Evolutionary conservation across 2,888 invertebrate species (phyloP), one percentile per base, ranked within the genome.

Genomic region (Brenthis daphne): DNA sequence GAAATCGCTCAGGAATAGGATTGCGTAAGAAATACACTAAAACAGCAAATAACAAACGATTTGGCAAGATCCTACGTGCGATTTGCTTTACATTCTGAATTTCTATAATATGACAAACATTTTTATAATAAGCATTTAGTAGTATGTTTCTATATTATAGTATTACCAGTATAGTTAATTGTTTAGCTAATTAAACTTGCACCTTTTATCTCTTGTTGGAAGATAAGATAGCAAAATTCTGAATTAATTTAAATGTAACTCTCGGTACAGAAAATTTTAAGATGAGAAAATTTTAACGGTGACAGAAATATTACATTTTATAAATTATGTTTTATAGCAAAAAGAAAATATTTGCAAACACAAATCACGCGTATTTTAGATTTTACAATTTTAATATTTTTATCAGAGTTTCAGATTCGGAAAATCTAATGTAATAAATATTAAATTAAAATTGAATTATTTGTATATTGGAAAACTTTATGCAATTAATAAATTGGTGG

Each of bases 151-250:
- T 43, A n/a, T 47, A 13, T 3, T 14, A 14, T 11, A 47, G 57
- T 8, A 53, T 20, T 20, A 6, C 8, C 12, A 4, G 55, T 48
- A 5, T n/a, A 8, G 14, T 1, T 57, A 24, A 16, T 20, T 13
- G 8, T 24, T 55, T 14, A 33, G 13, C n/a, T 55, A 29, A 14
- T 6, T 24, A 37, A 14, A 56, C 14, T 48, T 47, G 24, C 29
- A 11, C 58, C 48, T 24, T 58, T 48, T 29, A 58, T 29, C 47
- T 60, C 48, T n/a, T n/a, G 24, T n/a, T 48, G 3, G 16, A 37
- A 56, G 58, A 58, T 58, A 58, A 60, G 58, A 60, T 50, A 60
- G 24, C 14, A 33, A 24, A 58, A 47, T 11, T 48, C 12, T 8
- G 24, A 29, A 50, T 58, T 48, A 5, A 48, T 58, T 48, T 50